These are phyloP conservation scores for Drosophila tropicalis DNA, from an alignment of 1,140 invertebrate species.

Conservation along the genomic window DNA sequence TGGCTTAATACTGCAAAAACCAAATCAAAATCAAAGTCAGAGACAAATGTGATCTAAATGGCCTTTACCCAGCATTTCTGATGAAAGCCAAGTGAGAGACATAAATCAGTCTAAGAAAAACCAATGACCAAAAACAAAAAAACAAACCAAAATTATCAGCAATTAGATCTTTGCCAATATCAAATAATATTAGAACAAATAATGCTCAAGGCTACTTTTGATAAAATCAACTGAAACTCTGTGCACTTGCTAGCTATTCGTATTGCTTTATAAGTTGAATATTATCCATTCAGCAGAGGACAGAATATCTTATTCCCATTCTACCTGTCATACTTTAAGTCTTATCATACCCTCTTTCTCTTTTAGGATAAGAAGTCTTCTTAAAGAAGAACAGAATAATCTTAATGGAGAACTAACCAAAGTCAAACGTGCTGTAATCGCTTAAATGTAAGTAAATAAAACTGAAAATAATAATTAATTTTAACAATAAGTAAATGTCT, in stretches of 20 bases:
- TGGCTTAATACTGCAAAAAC: slow-evolving; percentile 19
- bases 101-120: background rate
- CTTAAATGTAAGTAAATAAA: no score
- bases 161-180: slow-evolving; percentile 9
- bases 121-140: background rate
- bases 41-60: slow-evolving; percentile 23
- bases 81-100: slow-evolving; percentile 28
- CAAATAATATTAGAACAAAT: slow-evolving; percentile 1
- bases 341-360: no score
- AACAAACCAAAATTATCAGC: background rate
- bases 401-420: no score
- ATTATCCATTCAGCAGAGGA: no score
- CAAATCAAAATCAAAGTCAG: slow-evolving; percentile 64
- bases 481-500: no score
- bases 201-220: background rate
- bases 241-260: background rate
- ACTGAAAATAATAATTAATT: no score
- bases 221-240: background rate
- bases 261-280: no score
- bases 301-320: no score
- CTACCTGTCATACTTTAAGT: no score
- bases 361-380: no score
- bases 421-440: no score
- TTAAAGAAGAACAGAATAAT: no score
- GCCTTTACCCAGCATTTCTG: slow-evolving; percentile 33